phyloP scores from a whole-genome alignment of 2,888 invertebrate species.

The Habroteleia sp. region DNA sequence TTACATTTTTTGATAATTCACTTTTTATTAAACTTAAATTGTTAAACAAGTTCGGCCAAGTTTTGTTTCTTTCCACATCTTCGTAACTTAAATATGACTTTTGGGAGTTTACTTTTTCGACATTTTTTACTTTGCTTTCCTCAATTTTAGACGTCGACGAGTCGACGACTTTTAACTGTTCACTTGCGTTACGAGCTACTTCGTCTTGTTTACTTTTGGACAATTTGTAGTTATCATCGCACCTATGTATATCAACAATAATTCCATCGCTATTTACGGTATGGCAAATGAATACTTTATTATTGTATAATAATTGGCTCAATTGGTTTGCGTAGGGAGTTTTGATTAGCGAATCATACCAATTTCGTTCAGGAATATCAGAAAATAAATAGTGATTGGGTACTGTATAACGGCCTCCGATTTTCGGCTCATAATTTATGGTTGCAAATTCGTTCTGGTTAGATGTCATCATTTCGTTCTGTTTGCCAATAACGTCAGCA shows the following conservation, averaged over 20 bases:
- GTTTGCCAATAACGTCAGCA: background rate
- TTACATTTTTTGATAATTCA: background rate
- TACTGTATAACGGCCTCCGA: conserved; percentile 4
- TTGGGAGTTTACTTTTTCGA: too few relatives aligned
- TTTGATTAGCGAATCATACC: background rate
- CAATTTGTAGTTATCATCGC: conserved; percentile 6
- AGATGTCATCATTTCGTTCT: background rate
- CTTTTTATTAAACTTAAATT: conserved; percentile 20
- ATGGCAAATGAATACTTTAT: conserved; percentile 26
- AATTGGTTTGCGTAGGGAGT: background rate
- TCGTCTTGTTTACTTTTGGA: too few relatives aligned
- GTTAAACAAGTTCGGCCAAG: conserved; percentile 1
- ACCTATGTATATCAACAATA: conserved; percentile 12
- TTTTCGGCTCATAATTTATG: background rate
- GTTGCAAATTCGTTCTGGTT: conserved; percentile 5
- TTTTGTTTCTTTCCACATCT: too few relatives aligned
- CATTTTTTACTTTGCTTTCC: too few relatives aligned
- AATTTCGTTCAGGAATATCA: background rate
- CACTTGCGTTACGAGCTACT: too few relatives aligned
- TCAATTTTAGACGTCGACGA: too few relatives aligned
- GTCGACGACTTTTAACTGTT: too few relatives aligned
- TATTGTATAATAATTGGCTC: background rate
- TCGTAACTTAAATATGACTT: too few relatives aligned
- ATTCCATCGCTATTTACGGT: conserved; percentile 15
- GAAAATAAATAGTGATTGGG: conserved; percentile 7